These are phyloP conservation scores for Corythaixoides concolor DNA, from an alignment of 2,113 vertebrate species.

Conservation along the genomic window DNA sequence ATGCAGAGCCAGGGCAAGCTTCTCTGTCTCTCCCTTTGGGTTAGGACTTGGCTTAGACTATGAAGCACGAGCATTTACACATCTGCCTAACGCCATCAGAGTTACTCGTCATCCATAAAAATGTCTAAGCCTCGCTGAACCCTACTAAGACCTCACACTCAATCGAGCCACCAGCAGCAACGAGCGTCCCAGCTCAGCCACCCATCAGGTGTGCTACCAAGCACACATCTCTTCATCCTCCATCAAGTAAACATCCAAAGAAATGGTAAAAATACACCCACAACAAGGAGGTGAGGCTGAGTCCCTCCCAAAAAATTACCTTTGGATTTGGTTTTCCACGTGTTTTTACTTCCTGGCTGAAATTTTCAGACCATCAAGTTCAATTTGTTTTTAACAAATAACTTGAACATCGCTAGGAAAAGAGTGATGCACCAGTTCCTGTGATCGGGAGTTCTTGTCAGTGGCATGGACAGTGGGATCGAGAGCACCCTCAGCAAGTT, in stretches of 20 bases:
- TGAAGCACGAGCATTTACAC: accelerated
- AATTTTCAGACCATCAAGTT: background rate
- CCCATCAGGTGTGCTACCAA: background rate
- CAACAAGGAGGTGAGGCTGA: background rate
- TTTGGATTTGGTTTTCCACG: background rate
- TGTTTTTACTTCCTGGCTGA: background rate
- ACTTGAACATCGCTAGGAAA: background rate
- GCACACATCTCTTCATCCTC: background rate
- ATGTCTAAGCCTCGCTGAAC: background rate
- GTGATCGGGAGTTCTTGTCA: background rate
- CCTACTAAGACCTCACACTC: background rate
- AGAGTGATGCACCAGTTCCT: no score
- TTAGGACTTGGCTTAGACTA: background rate
- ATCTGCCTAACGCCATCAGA: background rate
- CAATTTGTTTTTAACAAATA: background rate
- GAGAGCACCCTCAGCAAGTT: no score
- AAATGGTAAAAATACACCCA: background rate
- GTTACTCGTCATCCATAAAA: accelerated
- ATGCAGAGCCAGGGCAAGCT: background rate
- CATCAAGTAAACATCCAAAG: background rate
- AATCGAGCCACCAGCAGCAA: background rate
- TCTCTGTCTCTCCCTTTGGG: background rate
- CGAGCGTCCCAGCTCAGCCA: background rate
- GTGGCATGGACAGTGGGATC: no score
- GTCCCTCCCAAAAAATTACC: background rate